Evolutionary conservation across 2,113 vertebrate species (phyloP), one percentile per base, ranked within the genome.

Genomic region (Ondatra zibethicus): DNA sequence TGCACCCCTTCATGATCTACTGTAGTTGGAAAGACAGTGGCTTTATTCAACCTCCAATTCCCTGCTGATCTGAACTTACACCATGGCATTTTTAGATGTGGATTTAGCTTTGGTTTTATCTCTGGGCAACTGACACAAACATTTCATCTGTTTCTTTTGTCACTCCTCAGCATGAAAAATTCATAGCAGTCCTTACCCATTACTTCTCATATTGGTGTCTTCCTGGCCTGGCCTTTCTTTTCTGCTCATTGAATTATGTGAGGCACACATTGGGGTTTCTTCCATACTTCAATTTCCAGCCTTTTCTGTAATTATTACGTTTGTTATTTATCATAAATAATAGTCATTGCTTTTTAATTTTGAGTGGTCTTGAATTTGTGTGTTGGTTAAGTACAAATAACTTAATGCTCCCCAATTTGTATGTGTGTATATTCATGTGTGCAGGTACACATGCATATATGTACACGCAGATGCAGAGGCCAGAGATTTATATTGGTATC

Each of bases 51-150:
- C 50, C 27, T 52, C 8, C 17, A 89, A 36, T 85, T 94, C 68
- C 75, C 73, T 52, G 75, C 63, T 84, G 68, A 68, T 95, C 88
- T 94, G 92, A 96, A 88, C 92, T 85, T 96, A 66, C 47, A 66
- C 75, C 52, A 23, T 36, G 65, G 75, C 66, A 50, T 81, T 29
- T 88, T 91, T 87, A 65, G 78, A 87, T 89, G 75, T 92, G 39
- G 73, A 89, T 92, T 81, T 96, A 93, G 72, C 95, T 95, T 92
- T 93, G 66, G 86, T 96, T 92, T 94, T 72, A 27, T 89, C n/a
- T 84, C 77, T 95, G 47, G 16, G 75, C 68, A 94, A 33, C 68
- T 78, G 61, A 87, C 58, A 65, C 45, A 90, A 82, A 90, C 63
- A 75, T 96, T 89, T 45, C 42, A 3, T 73, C 23, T 78, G 33